Percentiles rank a stretch among this genome's conserved stretches.
Evolutionary conservation across 2,113 vertebrate species (phyloP).

Genomic region (Narcine bancroftii): DNA sequence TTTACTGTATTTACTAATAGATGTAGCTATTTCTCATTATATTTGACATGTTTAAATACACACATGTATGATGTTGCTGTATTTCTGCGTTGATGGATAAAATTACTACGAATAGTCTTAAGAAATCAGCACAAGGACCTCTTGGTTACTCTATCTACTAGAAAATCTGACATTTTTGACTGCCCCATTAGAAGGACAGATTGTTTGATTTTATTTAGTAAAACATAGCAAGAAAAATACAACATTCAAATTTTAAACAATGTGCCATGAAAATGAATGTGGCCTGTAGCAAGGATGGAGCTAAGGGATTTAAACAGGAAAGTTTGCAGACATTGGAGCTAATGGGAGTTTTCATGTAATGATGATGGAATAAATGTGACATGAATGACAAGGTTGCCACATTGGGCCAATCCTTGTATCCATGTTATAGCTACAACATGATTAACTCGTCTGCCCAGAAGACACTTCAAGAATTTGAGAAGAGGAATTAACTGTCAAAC

Average conservation of each 20-base stretch:
- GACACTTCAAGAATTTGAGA: not conserved
- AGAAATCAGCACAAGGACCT: not conserved
- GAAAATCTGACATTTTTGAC: not conserved
- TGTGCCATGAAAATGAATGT: not conserved
- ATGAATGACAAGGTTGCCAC: not conserved
- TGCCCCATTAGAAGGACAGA: not conserved
- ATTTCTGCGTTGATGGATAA: not conserved
- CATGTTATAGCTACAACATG: not conserved
- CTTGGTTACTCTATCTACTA: not conserved
- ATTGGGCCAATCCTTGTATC: not conserved
- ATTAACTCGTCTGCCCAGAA: no score
- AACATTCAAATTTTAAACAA: not conserved
- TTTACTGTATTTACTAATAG: no score
- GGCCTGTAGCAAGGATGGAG: not conserved
- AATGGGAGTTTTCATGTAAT: not conserved
- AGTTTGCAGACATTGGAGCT: no score
- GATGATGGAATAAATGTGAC: not conserved
- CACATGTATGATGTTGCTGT: no score
- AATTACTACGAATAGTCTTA: not conserved
- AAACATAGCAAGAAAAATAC: not conserved
- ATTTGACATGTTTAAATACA: no score
- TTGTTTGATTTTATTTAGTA: not conserved
- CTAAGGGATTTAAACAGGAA: no score
- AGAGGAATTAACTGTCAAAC: not conserved
- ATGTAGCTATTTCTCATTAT: no score